Base-by-base conservation (phyloP, 2,113 vertebrate species). In the Dicaeum eximium region DNA sequence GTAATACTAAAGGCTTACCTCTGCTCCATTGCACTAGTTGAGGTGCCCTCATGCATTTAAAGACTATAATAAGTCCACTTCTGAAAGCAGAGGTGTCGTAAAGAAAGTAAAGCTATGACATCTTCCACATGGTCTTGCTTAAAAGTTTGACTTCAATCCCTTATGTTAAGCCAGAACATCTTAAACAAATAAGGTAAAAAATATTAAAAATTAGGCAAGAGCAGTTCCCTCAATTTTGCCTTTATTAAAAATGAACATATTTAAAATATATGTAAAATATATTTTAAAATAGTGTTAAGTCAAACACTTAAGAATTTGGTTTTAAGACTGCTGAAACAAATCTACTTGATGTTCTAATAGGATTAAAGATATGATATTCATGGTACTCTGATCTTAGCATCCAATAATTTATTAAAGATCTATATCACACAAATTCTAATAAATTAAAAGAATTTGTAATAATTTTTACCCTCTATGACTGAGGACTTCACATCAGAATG, bases 161-260 rank as follows among this genome's bases (percentile, higher is more conserved):
- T 74, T 14, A 42, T 35, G 15, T 64, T 57, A 40, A 51, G 7
- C 5, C 44, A 37, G 13, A 73, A 1, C 8, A 22, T 24, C 31
- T 74, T 28, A 31, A 78, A 85, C 6, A 64, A 78, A 30, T 37
- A 78, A 57, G 7, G 4, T n/a, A 53, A 60, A 73, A 67, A 57
- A 20, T 45, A 62, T 6, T 4, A 47, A 77, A 69, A 50, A 53
- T 16, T 1, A 61, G 0, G 2, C 2, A 47, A 47, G 3, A 21
- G 13, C 3, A 17, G 2, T 30, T 62, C 3, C 6, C 9, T 3
- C 4, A 10, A 18, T 40, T 73, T 51, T 11, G 3, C 2, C 60
- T 67, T 54, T 56, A 38, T 21, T 48, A 21, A 73, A 70, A 80
- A 44, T 28, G 0, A 71, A 4, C 3, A 5, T 28, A 28, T 35